Conservation (phyloP, 2,888 invertebrate genomes). For the Ophion obscuratus region DNA sequence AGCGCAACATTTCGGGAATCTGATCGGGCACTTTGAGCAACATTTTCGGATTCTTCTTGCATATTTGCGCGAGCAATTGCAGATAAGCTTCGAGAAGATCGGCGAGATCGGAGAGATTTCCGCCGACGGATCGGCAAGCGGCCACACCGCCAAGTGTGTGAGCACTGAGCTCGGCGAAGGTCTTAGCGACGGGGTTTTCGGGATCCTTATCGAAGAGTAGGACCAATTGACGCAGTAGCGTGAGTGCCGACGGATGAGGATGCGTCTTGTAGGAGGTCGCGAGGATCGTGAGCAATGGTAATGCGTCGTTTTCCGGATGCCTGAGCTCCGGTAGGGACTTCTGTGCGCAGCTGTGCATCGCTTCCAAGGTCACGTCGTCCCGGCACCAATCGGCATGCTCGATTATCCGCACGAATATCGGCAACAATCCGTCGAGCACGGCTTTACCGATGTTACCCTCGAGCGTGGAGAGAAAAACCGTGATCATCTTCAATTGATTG, state of each 20-base stretch:
- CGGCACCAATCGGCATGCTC: slow-evolving; percentile 86
- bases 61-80: slow-evolving; percentile 87
- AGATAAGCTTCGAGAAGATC: slow-evolving; percentile 91
- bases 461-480: slow-evolving; percentile 87
- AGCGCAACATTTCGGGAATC: slow-evolving; percentile 82
- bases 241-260: slow-evolving; percentile 83
- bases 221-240: slow-evolving; percentile 82
- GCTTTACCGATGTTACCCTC: slow-evolving; percentile 85
- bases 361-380: slow-evolving; percentile 88
- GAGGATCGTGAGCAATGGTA: slow-evolving; percentile 74
- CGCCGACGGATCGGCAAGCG: slow-evolving; percentile 77
- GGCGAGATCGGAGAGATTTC: slow-evolving; percentile 86
- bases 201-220: slow-evolving; percentile 84
- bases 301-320: slow-evolving; percentile 77
- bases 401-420: slow-evolving; percentile 87
- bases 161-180: slow-evolving; percentile 77
- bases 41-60: slow-evolving; percentile 87
- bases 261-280: slow-evolving; percentile 82
- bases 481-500: slow-evolving; percentile 89
- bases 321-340: slow-evolving; percentile 78
- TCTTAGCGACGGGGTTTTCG: slow-evolving; percentile 73
- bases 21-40: slow-evolving; percentile 82
- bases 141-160: slow-evolving; percentile 79
- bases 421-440: slow-evolving; percentile 83
- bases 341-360: slow-evolving; percentile 83